Evolutionary conservation across 1,140 invertebrate species (phyloP), one percentile per base, ranked within the genome.

Genomic region (Drosophila trapezifrons): DNA sequence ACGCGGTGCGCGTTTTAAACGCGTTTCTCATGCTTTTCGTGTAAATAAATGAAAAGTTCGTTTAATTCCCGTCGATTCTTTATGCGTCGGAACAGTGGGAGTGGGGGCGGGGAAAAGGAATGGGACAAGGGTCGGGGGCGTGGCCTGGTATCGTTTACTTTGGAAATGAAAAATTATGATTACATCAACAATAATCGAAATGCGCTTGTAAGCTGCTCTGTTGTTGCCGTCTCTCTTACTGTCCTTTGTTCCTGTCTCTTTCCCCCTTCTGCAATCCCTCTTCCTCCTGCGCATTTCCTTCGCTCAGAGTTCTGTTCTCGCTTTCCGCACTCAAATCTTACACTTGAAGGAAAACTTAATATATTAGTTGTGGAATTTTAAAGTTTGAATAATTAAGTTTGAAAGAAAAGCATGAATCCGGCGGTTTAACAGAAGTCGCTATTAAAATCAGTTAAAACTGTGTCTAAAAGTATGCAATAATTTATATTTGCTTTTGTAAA

Each of bases 141-240:
- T 47, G 79, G 43, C 35, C 35, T 58, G 66, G 58, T 83, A 84
- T 89, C 84, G 84, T 87, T 87, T 87, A 87, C 84, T 87, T 89
- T 87, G 80, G 84, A 89, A 87, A 87, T 87, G 84, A 87, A 87
- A 87, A 87, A 87, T 87, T 87, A 87, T 87, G 84, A 87, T 87
- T 87, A 87, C 84, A 87, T 87, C 84, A 87, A 87, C 84, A 87
- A 89, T 89, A 87, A 87, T 89, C 84, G 84, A 87, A 87, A 87
- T 87, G 76, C 84, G 84, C 84, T 87, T 87, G 84, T 89, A 87
- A 87, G 84, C 80, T 89, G 37, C 72, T 66, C 76, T 45, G 25
- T 45, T 60, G 52, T 40, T 76, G 51, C 74, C 51, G 37, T 70
- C 63, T 43, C 49, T 55, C 37, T 59, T 38, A 20, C 42, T 56